Conservation (phyloP, 2,113 vertebrate genomes). For the Uria aalge region DNA sequence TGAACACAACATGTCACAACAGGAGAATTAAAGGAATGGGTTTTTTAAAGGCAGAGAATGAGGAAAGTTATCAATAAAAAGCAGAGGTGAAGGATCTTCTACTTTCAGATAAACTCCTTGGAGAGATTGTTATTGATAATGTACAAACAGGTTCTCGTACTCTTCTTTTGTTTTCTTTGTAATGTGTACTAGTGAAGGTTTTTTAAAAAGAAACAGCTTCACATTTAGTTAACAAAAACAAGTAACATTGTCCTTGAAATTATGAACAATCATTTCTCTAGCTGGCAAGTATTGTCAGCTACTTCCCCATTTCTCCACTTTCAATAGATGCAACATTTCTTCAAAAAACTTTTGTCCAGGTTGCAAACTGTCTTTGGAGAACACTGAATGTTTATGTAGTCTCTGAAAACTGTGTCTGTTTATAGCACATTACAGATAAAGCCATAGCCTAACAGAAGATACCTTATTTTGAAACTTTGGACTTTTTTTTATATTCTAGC, state of each 20-base stretch:
- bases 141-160: not conserved
- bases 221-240: not conserved
- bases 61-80: not conserved
- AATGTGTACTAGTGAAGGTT: not conserved
- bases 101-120: not conserved
- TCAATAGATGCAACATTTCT: not conserved
- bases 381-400: not conserved
- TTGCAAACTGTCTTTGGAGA: not conserved
- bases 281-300: not conserved
- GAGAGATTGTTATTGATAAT: not conserved
- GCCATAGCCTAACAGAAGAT: not conserved
- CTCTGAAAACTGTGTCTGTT: not conserved
- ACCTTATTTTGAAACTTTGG: not conserved
- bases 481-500: rapidly evolving
- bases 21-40: not conserved
- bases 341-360: not conserved
- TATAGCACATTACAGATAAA: not conserved
- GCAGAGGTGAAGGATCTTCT: not conserved
- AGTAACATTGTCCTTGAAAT: not conserved
- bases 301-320: not conserved
- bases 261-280: not conserved
- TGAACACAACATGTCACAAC: not conserved
- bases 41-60: not conserved
- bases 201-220: not conserved
- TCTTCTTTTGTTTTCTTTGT: not conserved